These are phyloP conservation scores for Mythimna impura DNA, from an alignment of 2,888 invertebrate species.

Conservation along the genomic window DNA sequence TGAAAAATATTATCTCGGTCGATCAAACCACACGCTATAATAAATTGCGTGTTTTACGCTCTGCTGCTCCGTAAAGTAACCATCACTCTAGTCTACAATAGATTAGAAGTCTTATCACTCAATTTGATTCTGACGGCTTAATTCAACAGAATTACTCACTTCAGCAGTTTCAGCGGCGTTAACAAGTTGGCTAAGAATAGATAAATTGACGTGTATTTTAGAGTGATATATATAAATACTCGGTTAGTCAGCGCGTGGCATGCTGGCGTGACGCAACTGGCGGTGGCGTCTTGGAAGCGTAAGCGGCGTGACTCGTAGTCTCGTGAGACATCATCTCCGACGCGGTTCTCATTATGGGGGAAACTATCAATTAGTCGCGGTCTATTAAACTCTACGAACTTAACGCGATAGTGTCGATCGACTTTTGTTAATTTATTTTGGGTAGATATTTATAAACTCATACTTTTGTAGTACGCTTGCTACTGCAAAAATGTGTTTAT, in stretches of 20 bases:
- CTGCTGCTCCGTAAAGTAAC: slow-evolving; percentile 19
- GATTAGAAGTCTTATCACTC: slow-evolving; percentile 31
- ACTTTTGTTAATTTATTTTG: slow-evolving; percentile 2
- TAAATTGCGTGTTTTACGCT: slow-evolving; percentile 46
- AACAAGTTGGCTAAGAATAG: slow-evolving; percentile 41
- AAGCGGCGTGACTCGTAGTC: slow-evolving; percentile 40
- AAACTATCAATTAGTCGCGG: slow-evolving; percentile 43
- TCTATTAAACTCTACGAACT: slow-evolving; percentile 29
- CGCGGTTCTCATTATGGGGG: slow-evolving; percentile 39
- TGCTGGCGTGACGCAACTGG: slow-evolving; percentile 56
- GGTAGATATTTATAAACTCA: too few relatives aligned
- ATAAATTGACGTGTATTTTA: slow-evolving; percentile 34
- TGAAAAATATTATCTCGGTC: slow-evolving; percentile 24
- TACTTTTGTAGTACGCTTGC: too few relatives aligned
- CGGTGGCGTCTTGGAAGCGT: slow-evolving; percentile 48
- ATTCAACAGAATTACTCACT: slow-evolving; percentile 38
- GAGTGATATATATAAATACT: slow-evolving; percentile 48
- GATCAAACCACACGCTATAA: slow-evolving; percentile 14
- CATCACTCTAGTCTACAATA: slow-evolving; percentile 15
- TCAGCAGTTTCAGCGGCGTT: slow-evolving; percentile 38
- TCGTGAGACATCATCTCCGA: slow-evolving; percentile 30
- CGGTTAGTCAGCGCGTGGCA: slow-evolving; percentile 29
- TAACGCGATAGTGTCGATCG: neutral
- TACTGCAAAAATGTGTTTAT: neutral
- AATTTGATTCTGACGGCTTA: slow-evolving; percentile 36